Base-by-base conservation (phyloP, 2,113 vertebrate genomes). In the Pseudorhombus dupliciocellatus region DNA sequence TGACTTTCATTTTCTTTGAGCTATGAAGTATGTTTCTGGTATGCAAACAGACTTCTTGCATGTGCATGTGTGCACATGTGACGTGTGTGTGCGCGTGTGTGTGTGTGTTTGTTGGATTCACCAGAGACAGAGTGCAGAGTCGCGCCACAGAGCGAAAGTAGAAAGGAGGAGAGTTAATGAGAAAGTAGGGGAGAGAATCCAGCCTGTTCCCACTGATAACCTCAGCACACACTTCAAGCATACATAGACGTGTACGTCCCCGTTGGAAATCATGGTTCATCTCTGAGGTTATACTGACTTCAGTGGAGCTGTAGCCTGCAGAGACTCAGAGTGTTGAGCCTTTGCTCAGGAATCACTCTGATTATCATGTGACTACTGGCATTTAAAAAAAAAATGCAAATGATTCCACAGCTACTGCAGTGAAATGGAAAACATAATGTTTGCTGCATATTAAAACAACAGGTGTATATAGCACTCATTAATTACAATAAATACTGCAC, bases 21-120 rank as follows among this genome's bases (percentile, higher is more conserved):
- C 81, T 84, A 67, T 85, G 66, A 86, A 90, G 84, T 90, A 73
- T 83, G 85, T 87, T 89, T 91, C 84, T 90, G 81, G 81, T 87
- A 86, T 88, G 87, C 88, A 88, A 91, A 90, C 90, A 91, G 78
- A 79, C 75, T 71, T 68, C 73, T 72, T 54, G n/a, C 20, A 24
- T 61, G 66, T 76, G 70, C 15, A 18, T 22, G 46, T 34, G 6
- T 61, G 54, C 18, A n/a, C 31, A 30, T 24, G 63, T 54, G 46
- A 56, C 69, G 68, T 52, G 67, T 48, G 26, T 28, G 26, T 28
- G 26, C 5, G 26, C 5, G 26, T 28, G 26, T 28, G 26, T 28
- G 26, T 28, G 2, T 28, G 26, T 28, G 26, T 28, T 2, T 30
- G 55, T 76, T 70, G 37, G 37, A 86, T 84, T 84, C 88, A 84